Percentiles rank a stretch among this genome's conserved stretches.
These are phyloP conservation scores for Lasioglossum villosulum DNA, from an alignment of 2,888 invertebrate species.

Conservation along the genomic window DNA sequence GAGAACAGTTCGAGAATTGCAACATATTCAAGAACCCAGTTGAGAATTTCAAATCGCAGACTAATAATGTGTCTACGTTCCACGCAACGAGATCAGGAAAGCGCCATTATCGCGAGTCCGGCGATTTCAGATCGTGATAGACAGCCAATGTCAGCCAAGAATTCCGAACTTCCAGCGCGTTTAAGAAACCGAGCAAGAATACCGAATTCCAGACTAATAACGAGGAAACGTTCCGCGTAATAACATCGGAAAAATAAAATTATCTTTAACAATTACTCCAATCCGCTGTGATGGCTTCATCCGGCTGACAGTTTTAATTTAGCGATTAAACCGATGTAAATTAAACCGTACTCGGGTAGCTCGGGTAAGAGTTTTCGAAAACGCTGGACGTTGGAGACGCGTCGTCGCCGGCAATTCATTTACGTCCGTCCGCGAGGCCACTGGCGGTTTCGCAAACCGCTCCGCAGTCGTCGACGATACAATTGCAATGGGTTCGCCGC, in stretches of 20 bases:
- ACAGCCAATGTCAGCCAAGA: conserved; percentile 10
- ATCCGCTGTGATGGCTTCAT: neutral
- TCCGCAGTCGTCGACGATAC: conserved; percentile 45
- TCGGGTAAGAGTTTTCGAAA: neutral
- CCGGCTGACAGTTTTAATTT: neutral
- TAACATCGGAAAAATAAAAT: neutral
- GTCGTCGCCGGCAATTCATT: conserved; percentile 43
- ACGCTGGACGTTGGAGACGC: neutral
- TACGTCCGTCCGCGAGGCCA: conserved; percentile 43
- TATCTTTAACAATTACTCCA: neutral
- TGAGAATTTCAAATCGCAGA: neutral
- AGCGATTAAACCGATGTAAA: neutral
- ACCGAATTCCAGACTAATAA: neutral
- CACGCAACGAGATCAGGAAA: neutral
- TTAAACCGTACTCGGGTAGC: neutral
- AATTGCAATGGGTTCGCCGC: conserved; percentile 57
- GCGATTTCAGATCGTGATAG: neutral
- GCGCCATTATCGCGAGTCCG: neutral
- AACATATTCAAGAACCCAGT: neutral
- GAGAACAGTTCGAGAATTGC: neutral
- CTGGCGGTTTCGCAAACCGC: conserved; percentile 47
- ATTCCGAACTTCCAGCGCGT: neutral
- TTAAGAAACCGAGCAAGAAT: neutral
- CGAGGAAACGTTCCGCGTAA: neutral
- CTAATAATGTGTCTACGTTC: conserved; percentile 8